These are phyloP conservation scores for Drosophila biarmipes DNA, from an alignment of 1,140 invertebrate genomes.

Conservation along the genomic window DNA sequence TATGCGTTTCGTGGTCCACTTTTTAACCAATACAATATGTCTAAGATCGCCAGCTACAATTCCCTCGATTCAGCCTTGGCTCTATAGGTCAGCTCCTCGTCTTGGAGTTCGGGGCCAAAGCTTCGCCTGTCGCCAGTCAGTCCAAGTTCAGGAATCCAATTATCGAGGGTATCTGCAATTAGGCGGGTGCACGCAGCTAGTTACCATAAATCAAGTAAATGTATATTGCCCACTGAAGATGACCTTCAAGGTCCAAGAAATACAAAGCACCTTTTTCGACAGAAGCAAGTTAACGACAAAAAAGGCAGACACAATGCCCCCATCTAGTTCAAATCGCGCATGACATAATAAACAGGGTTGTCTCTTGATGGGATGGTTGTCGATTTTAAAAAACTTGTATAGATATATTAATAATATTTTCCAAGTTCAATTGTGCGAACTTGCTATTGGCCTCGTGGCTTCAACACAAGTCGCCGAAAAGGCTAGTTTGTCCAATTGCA, in stretches of 20 bases:
- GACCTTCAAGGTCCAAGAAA: constrained; percentile 41
- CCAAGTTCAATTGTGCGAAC: neutral
- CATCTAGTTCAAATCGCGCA: neutral
- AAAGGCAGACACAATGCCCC: constrained; percentile 7
- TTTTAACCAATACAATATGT: constrained; percentile 5
- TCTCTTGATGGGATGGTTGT: no score
- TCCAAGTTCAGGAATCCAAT: constrained; percentile 78
- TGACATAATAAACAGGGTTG: constrained; percentile 1
- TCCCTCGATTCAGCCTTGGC: constrained; percentile 44
- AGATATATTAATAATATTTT: no score
- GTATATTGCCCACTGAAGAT: constrained; percentile 38
- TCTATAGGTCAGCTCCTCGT: constrained; percentile 31
- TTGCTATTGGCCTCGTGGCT: neutral
- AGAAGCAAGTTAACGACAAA: constrained; percentile 5
- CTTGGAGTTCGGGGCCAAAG: neutral
- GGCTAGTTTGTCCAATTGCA: neutral
- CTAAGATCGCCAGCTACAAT: constrained; percentile 22
- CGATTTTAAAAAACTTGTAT: no score
- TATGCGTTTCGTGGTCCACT: constrained; percentile 7
- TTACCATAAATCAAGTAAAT: constrained; percentile 74
- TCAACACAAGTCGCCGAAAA: neutral
- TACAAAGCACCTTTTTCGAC: constrained; percentile 12
- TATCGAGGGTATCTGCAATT: constrained; percentile 77
- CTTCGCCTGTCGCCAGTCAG: constrained; percentile 48
- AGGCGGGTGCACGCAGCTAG: constrained; percentile 48